phyloP scores from a whole-genome alignment of 2,113 vertebrate species.

The Bubo blakistoni region DNA sequence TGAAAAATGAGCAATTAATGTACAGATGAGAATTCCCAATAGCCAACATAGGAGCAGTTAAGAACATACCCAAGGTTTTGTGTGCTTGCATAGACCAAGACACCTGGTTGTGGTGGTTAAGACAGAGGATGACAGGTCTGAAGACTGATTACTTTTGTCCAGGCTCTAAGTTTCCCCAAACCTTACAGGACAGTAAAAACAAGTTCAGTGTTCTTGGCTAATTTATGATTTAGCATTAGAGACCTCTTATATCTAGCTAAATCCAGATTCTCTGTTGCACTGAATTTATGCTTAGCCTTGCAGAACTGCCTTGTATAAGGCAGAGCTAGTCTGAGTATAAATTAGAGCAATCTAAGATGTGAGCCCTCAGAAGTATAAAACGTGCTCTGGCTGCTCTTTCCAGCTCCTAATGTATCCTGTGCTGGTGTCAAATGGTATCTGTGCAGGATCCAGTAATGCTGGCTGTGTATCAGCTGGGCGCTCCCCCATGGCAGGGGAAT shows the following conservation, averaged over 20 bases:
- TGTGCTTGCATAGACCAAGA: neutral
- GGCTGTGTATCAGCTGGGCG: conserved; percentile 7
- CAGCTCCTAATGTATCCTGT: conserved; percentile 24
- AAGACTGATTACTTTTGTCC: neutral
- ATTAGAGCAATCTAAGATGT: conserved; percentile 12
- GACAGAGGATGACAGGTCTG: neutral
- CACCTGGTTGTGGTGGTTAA: neutral
- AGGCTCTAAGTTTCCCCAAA: neutral
- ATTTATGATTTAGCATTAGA: neutral
- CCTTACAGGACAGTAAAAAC: neutral
- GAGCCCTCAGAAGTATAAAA: conserved; percentile 14
- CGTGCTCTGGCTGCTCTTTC: conserved; percentile 7
- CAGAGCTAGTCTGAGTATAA: conserved; percentile 3
- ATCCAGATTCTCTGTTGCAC: neutral
- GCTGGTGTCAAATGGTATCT: conserved; percentile 12
- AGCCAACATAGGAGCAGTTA: neutral
- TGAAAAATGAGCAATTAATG: conserved; percentile 37
- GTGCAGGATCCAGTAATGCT: conserved; percentile 7
- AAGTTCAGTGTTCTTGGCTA: neutral
- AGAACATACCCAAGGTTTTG: neutral
- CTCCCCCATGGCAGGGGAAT: neutral
- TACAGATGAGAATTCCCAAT: conserved; percentile 3
- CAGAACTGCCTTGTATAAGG: neutral
- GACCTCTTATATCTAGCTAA: neutral
- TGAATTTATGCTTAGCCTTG: conserved; percentile 7